Percentiles rank a stretch among this genome's conserved stretches.
Evolutionary conservation across 1,140 invertebrate species (phyloP).

Genomic region (Asobara japonica): DNA sequence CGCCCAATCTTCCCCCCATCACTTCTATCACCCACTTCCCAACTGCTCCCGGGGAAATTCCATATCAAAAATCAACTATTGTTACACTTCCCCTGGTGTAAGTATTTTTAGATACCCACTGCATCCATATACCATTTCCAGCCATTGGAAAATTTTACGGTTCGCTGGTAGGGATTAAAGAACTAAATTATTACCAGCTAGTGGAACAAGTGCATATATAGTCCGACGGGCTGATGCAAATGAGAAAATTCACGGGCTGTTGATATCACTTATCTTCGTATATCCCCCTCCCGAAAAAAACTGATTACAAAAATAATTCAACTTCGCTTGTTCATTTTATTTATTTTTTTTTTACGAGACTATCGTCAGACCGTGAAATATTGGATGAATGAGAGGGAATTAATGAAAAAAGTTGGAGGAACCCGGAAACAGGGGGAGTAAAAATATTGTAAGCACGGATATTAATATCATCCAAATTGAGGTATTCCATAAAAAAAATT

Average conservation of each 20-base stretch:
- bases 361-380: constrained; percentile 9
- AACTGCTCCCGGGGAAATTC: not conserved
- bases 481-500: not conserved
- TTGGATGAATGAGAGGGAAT: not conserved
- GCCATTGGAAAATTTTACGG: not conserved
- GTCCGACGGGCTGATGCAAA: not conserved
- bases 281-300: not conserved
- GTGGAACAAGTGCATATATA: constrained; percentile 13
- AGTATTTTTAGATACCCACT: not conserved
- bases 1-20: too few relatives aligned
- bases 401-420: not conserved
- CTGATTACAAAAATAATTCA: constrained; percentile 10
- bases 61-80: not conserved
- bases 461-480: not conserved
- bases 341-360: not conserved
- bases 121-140: not conserved
- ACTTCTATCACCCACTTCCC: not conserved
- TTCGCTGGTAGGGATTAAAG: not conserved
- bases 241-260: constrained; percentile 16
- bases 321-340: not conserved
- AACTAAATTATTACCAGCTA: constrained; percentile 6
- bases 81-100: not conserved
- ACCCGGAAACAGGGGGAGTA: not conserved
- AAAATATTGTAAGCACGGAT: not conserved
- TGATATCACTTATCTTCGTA: constrained; percentile 17